A percentile compares a stretch with the other conserved stretches of the same genome.
Evolutionary conservation across 2,888 invertebrate species (phyloP).

Genomic region (Polyommatus iphigenia): DNA sequence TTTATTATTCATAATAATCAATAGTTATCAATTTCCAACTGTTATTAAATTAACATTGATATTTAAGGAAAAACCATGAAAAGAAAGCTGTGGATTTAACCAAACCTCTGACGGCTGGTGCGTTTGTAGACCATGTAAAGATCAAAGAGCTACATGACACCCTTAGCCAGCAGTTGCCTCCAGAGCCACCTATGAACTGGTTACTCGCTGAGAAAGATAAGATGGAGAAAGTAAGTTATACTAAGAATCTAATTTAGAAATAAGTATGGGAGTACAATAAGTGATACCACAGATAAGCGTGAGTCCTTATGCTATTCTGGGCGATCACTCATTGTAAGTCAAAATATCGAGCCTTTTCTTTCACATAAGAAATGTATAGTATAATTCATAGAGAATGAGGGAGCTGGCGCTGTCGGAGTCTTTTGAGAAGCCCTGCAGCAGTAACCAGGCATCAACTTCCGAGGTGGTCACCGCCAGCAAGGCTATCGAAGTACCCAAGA

Average conservation of each 20-base stretch:
- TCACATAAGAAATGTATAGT: background rate
- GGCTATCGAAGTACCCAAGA: constrained; percentile 63
- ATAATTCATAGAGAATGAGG: constrained; percentile 54
- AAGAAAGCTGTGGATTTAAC: constrained; percentile 85
- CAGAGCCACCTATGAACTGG: constrained; percentile 68
- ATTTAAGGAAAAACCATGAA: constrained; percentile 55
- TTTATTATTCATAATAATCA: no score
- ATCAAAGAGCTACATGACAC: constrained; percentile 73
- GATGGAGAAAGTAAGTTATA: constrained; percentile 55
- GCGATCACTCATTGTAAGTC: no score
- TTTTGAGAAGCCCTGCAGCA: constrained; percentile 44
- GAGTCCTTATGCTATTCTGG: no score
- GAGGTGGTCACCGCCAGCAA: constrained; percentile 51
- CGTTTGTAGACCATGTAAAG: constrained; percentile 86
- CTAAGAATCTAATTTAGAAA: no score
- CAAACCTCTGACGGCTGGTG: constrained; percentile 87
- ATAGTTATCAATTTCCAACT: no score
- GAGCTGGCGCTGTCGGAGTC: constrained; percentile 40
- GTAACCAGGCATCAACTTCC: constrained; percentile 45
- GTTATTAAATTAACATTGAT: background rate
- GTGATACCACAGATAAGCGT: no score
- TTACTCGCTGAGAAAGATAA: constrained; percentile 65
- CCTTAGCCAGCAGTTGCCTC: constrained; percentile 62
- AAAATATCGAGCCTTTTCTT: no score
- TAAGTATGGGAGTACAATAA: no score